Percentiles rank a stretch among this genome's conserved stretches.
Conservation (phyloP, 2,888 invertebrate genomes). For the Yponomeuta plumbellus region DNA sequence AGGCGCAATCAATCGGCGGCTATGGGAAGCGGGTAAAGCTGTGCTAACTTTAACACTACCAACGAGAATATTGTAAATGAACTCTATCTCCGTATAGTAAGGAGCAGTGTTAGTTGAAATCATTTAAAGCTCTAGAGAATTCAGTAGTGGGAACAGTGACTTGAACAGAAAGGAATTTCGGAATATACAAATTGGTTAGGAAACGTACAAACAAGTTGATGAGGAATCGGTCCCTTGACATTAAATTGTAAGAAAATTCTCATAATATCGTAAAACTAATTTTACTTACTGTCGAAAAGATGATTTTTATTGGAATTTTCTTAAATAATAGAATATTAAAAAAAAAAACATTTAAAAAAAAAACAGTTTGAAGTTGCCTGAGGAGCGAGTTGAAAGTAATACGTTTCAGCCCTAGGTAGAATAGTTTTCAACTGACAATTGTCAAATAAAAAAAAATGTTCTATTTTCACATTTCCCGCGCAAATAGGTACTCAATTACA, state of each 20-base stretch:
- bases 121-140: slow-evolving; percentile 3
- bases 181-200: slow-evolving; percentile 46
- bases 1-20: slow-evolving; percentile 62
- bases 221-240: slow-evolving; percentile 53
- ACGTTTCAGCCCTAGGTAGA: too few relatives aligned
- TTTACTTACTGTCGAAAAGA: neutral
- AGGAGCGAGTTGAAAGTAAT: too few relatives aligned
- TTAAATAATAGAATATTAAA: too few relatives aligned
- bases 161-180: slow-evolving; percentile 38
- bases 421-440: too few relatives aligned
- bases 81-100: neutral
- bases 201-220: slow-evolving; percentile 38
- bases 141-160: slow-evolving; percentile 23
- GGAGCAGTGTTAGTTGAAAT: neutral
- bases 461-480: too few relatives aligned
- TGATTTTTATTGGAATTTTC: neutral
- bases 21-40: slow-evolving; percentile 57
- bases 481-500: too few relatives aligned
- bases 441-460: too few relatives aligned
- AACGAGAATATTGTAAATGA: neutral
- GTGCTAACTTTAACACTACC: neutral
- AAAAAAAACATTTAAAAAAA: too few relatives aligned
- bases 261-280: neutral
- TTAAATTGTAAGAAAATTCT: neutral
- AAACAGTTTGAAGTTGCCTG: too few relatives aligned